A percentile compares a stretch with the other conserved stretches of the same genome.
Evolutionary conservation across 2,888 invertebrate species (phyloP).

Genomic region (Lypha dubia): DNA sequence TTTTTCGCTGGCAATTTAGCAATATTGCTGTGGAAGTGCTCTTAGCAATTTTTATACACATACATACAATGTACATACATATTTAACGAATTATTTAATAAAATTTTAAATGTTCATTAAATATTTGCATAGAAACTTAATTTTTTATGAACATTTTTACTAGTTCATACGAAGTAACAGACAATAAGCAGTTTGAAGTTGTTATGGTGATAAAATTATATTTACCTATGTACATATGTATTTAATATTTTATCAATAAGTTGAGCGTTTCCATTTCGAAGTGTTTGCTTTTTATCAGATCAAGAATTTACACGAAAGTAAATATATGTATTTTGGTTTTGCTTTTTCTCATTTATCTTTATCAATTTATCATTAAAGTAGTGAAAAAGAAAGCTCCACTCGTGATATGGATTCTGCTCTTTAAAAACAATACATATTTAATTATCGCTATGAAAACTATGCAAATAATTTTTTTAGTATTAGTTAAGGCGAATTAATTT

Average conservation of each 20-base stretch:
- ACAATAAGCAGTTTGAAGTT: conserved; percentile 5
- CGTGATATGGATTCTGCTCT: too few species aligned
- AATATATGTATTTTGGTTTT: too few species aligned
- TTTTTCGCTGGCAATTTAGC: conserved; percentile 96
- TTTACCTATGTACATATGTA: too few species aligned
- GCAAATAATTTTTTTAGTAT: too few species aligned
- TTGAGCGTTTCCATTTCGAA: neutral
- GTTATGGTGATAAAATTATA: conserved; percentile 49
- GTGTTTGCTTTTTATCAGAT: neutral
- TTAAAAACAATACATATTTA: too few species aligned
- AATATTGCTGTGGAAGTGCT: conserved; percentile 95
- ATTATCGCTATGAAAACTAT: too few species aligned
- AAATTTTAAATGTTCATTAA: conserved; percentile 13
- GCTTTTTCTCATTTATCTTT: too few species aligned
- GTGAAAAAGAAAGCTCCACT: too few species aligned
- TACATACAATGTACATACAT: too few species aligned
- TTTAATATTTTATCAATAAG: conserved; percentile 51
- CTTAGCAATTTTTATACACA: conserved; percentile 78
- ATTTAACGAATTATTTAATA: conserved; percentile 10
- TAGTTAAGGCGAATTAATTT: too few species aligned
- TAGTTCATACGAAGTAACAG: neutral
- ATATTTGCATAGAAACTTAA: neutral
- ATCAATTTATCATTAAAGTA: too few species aligned
- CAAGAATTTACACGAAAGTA: too few species aligned
- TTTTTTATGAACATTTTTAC: neutral